Evolutionary conservation across 1,140 invertebrate genomes (phyloP).

Genomic region (Drosophila orosa): DNA sequence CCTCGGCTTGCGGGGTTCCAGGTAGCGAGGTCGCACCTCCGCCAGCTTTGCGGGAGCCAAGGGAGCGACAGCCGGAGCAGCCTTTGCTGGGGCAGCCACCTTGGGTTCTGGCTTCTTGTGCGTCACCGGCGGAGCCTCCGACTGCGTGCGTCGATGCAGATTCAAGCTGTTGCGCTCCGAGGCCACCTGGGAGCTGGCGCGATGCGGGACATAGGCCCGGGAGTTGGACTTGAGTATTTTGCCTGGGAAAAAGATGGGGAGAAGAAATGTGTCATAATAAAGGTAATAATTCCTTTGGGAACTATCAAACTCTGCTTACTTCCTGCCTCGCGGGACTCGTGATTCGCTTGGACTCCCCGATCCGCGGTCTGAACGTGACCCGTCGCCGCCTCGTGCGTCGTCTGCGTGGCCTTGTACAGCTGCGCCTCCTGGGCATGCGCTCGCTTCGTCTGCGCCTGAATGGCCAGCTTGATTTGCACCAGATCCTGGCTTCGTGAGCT

Average conservation of each 20-base stretch:
- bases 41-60: slow-evolving; percentile 50
- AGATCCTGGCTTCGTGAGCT: slow-evolving; percentile 85
- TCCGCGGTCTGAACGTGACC: slow-evolving; percentile 71
- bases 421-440: slow-evolving; percentile 74
- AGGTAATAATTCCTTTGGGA: not conserved
- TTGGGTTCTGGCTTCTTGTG: slow-evolving; percentile 41
- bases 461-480: slow-evolving; percentile 86
- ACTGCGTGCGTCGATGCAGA: slow-evolving; percentile 73
- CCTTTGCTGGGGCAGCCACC: slow-evolving; percentile 17
- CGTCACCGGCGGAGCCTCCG: slow-evolving; percentile 67
- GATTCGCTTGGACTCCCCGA: slow-evolving; percentile 74
- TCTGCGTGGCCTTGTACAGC: slow-evolving; percentile 77
- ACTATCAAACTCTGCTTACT: slow-evolving; percentile 34
- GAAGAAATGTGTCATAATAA: not conserved
- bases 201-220: slow-evolving; percentile 72
- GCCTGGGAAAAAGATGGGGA: slow-evolving; percentile 6
- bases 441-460: slow-evolving; percentile 85
- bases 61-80: slow-evolving; percentile 25
- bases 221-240: slow-evolving; percentile 73
- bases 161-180: slow-evolving; percentile 66
- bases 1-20: slow-evolving; percentile 85
- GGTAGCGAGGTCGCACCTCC: slow-evolving; percentile 86
- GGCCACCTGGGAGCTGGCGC: slow-evolving; percentile 63
- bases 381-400: slow-evolving; percentile 58
- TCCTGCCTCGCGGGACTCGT: slow-evolving; percentile 68